A percentile compares a stretch with the other conserved stretches of the same genome.
Evolutionary conservation across 2,888 invertebrate species (phyloP).

Genomic region (Zonitis immaculata): DNA sequence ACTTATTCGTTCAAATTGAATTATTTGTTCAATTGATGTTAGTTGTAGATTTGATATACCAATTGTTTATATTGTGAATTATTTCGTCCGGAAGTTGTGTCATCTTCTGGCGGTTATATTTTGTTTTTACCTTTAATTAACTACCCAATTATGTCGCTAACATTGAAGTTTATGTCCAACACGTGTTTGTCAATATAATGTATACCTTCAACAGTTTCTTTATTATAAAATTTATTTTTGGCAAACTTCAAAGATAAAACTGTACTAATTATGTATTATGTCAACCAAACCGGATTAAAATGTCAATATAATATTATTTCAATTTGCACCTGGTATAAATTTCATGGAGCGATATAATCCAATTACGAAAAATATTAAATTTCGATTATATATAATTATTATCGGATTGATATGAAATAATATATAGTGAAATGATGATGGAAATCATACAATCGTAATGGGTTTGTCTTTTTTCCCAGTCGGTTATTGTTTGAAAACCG

Average conservation of each 20-base stretch:
- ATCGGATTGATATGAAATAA: too few relatives aligned
- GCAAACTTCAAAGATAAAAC: not conserved
- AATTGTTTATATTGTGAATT: conserved; percentile 1
- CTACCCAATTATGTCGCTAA: conserved; percentile 13
- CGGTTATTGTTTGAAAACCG: conserved; percentile 19
- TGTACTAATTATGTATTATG: not conserved
- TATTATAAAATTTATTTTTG: not conserved
- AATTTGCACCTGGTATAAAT: not conserved
- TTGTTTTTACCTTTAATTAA: conserved; percentile 8
- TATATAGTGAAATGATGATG: too few relatives aligned
- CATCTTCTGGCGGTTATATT: not conserved
- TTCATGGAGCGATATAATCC: not conserved
- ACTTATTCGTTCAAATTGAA: too few relatives aligned
- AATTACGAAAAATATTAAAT: not conserved
- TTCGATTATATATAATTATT: not conserved
- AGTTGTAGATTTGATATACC: too few relatives aligned
- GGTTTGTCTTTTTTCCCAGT: too few relatives aligned
- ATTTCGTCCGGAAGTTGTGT: not conserved
- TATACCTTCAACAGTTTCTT: not conserved
- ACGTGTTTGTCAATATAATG: conserved; percentile 4
- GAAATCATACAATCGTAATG: too few relatives aligned
- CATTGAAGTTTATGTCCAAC: conserved; percentile 12
- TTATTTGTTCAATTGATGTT: too few relatives aligned
- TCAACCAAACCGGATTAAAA: not conserved
- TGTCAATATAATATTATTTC: not conserved